These are phyloP conservation scores for Sebastes oblongus DNA, from an alignment of 2,797 vertebrate genomes.

Conservation along the genomic window DNA sequence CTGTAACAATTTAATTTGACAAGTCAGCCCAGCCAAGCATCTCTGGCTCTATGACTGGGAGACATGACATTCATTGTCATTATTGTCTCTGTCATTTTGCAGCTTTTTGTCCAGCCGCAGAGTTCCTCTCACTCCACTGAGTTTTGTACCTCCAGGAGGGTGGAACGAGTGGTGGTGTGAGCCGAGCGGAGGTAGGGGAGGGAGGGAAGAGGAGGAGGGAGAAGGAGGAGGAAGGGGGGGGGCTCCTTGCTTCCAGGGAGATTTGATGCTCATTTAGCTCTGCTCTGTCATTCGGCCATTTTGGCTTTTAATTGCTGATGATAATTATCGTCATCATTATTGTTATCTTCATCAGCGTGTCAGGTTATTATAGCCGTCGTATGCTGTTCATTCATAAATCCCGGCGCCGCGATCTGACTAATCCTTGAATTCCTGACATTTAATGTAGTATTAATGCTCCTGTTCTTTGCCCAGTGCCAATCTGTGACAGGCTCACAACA, in stretches of 20 bases:
- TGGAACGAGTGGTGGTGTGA: slow-evolving; percentile 77
- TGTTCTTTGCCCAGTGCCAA: slow-evolving; percentile 69
- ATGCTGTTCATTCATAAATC: slow-evolving; percentile 74
- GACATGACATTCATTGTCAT: slow-evolving; percentile 99
- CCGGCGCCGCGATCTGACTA: slow-evolving; percentile 60
- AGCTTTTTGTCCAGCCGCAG: slow-evolving; percentile 93
- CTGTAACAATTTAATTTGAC: slow-evolving; percentile 99
- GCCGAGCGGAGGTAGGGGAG: slow-evolving; percentile 46
- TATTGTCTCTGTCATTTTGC: slow-evolving; percentile 99
- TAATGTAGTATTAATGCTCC: slow-evolving; percentile 75
- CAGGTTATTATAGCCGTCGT: slow-evolving; percentile 66
- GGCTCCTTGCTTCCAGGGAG: slow-evolving; percentile 86
- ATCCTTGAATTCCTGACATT: slow-evolving; percentile 77
- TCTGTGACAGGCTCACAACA: slow-evolving; percentile 71
- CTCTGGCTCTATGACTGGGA: slow-evolving; percentile 91
- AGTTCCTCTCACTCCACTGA: slow-evolving; percentile 97
- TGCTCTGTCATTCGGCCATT: slow-evolving; percentile 86
- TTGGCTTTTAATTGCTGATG: slow-evolving; percentile 84
- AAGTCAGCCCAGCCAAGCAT: slow-evolving; percentile 98
- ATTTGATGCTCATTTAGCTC: slow-evolving; percentile 91
- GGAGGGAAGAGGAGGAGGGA: not conserved
- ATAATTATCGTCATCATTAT: slow-evolving; percentile 78
- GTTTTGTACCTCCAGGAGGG: slow-evolving; percentile 94
- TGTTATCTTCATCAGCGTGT: slow-evolving; percentile 72
- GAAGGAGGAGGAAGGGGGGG: not conserved